Percentiles rank a stretch among this genome's conserved stretches.
Conservation (phyloP, 2,797 vertebrate species). For the Alosa sapidissima region DNA sequence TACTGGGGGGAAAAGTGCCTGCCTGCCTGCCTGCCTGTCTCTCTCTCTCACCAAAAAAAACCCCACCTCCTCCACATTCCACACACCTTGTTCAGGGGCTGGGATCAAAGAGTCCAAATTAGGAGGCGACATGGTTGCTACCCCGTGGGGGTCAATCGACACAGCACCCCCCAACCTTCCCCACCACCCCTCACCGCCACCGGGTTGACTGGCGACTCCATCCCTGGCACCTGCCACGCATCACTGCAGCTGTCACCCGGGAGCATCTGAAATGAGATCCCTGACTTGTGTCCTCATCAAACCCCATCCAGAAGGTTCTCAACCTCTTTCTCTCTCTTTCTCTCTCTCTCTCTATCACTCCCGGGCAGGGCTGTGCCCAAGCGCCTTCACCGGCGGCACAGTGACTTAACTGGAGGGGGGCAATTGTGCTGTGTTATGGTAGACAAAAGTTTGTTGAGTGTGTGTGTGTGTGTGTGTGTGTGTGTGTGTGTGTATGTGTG, state of each 20-base stretch:
- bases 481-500: too few species aligned
- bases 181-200: conserved; percentile 5
- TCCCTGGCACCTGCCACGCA: conserved; percentile 27
- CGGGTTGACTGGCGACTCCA: conserved; percentile 30
- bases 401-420: not conserved
- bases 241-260: conserved; percentile 32
- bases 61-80: too few species aligned
- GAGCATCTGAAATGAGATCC: not conserved
- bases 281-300: not conserved
- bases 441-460: not conserved
- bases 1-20: conserved; percentile 17
- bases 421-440: not conserved
- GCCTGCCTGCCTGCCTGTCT: conserved; percentile 20
- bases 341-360: not conserved
- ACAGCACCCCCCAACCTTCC: not conserved
- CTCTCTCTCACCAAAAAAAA: not conserved
- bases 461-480: too few species aligned
- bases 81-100: conserved; percentile 1
- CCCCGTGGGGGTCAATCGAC: not conserved
- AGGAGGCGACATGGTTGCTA: conserved; percentile 4
- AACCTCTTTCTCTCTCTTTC: not conserved
- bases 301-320: not conserved
- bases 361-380: not conserved
- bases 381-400: not conserved
- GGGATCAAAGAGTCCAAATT: conserved; percentile 19